Evolutionary conservation across 2,113 vertebrate species (phyloP).

Genomic region (Malurus melanocephalus): DNA sequence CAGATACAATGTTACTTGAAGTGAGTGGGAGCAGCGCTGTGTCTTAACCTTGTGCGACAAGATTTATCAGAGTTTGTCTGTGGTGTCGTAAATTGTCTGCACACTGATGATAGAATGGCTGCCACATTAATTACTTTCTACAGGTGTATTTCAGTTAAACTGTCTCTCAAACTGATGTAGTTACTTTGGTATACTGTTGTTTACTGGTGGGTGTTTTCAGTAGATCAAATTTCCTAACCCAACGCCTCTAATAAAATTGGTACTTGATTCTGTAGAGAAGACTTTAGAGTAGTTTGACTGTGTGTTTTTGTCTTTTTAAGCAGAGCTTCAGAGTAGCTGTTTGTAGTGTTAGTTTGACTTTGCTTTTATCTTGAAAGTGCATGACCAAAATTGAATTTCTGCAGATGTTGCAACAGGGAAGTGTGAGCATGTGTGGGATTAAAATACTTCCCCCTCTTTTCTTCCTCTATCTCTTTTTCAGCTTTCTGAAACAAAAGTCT

Average conservation of each 20-base stretch:
- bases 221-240: background rate
- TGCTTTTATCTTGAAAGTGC: background rate
- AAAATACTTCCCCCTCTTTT: background rate
- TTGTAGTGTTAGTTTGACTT: background rate
- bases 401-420: background rate
- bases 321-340: background rate
- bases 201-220: background rate
- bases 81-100: background rate
- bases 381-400: background rate
- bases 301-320: background rate
- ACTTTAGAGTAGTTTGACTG: background rate
- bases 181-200: background rate
- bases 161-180: background rate
- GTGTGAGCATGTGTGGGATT: background rate
- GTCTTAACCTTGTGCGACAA: background rate
- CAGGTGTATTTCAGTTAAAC: background rate
- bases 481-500: constrained; percentile 97
- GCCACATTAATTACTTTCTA: background rate
- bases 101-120: background rate
- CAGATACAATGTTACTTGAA: background rate
- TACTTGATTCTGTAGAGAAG: background rate
- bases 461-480: constrained; percentile 27
- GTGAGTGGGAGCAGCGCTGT: background rate
- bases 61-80: background rate
- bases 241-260: background rate